These are phyloP conservation scores for Merluccius polli DNA, from an alignment of 2,797 vertebrate genomes.

Conservation along the genomic window DNA sequence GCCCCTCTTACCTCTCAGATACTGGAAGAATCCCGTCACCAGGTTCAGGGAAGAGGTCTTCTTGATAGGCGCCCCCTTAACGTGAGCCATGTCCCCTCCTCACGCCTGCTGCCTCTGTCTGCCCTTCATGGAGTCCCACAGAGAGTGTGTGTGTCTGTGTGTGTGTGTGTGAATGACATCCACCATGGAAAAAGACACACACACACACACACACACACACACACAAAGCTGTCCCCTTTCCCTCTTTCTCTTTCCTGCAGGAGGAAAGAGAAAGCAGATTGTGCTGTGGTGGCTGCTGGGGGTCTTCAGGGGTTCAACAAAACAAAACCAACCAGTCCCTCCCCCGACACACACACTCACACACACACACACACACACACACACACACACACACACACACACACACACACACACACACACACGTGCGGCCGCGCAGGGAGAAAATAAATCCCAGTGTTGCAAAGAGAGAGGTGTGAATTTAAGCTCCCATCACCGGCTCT, in stretches of 20 bases:
- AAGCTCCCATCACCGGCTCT: conserved; percentile 51
- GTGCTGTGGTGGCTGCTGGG: conserved; percentile 50
- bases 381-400: conserved; percentile 27
- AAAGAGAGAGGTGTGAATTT: conserved; percentile 52
- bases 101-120: conserved; percentile 42
- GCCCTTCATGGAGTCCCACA: conserved; percentile 53
- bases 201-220: neutral
- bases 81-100: conserved; percentile 74
- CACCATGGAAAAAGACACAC: conserved; percentile 55
- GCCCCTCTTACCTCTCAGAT: conserved; percentile 81
- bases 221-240: conserved; percentile 45
- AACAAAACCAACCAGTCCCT: conserved; percentile 43
- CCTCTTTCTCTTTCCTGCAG: conserved; percentile 48
- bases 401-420: conserved; percentile 18
- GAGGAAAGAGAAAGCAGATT: conserved; percentile 68
- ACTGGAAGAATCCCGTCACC: conserved; percentile 81
- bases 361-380: too few species aligned
- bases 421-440: conserved; percentile 10
- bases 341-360: conserved; percentile 37
- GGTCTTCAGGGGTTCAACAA: conserved; percentile 48
- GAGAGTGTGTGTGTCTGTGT: conserved; percentile 41
- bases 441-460: neutral
- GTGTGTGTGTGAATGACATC: conserved; percentile 50
- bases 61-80: conserved; percentile 74
- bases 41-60: conserved; percentile 73